phyloP scores from a whole-genome alignment of 2,888 invertebrate genomes.

The Lithodes maja region DNA sequence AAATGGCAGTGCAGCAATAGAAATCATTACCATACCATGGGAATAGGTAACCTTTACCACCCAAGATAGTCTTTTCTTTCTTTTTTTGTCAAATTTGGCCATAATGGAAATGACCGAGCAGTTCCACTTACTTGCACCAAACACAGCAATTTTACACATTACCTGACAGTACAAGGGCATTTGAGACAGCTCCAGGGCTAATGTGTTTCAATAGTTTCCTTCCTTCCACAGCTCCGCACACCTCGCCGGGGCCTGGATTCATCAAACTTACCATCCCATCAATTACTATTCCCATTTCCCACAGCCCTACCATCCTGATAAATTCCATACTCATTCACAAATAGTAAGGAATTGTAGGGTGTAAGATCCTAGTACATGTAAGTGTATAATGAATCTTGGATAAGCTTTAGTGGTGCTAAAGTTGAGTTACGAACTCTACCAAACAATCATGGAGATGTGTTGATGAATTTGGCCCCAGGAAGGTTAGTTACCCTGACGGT shows the following conservation, averaged over 20 bases:
- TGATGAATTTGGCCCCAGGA: too few relatives aligned
- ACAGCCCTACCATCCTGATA: too few relatives aligned
- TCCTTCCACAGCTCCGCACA: not conserved
- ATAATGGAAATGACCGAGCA: not conserved
- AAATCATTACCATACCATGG: slow-evolving; percentile 38
- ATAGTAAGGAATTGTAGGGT: too few relatives aligned
- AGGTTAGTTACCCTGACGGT: slow-evolving; percentile 50
- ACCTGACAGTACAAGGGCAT: not conserved
- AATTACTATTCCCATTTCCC: too few relatives aligned
- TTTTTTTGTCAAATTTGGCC: not conserved
- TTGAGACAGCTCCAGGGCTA: not conserved
- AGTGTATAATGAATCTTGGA: too few relatives aligned
- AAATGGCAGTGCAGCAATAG: slow-evolving; percentile 22
- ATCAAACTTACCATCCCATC: not conserved
- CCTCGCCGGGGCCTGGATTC: not conserved
- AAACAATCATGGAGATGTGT: too few relatives aligned
- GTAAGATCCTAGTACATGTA: too few relatives aligned
- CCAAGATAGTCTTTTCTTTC: not conserved
- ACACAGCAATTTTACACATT: not conserved
- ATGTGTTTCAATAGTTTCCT: slow-evolving; percentile 2
- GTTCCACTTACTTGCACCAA: not conserved
- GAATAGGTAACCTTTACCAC: not conserved
- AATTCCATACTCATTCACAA: too few relatives aligned
- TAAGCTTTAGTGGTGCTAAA: too few relatives aligned
- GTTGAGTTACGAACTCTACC: too few relatives aligned